Percentiles rank a stretch among this genome's conserved stretches.
Evolutionary conservation across 2,888 invertebrate species (phyloP).

Genomic region (Anodontia alba): DNA sequence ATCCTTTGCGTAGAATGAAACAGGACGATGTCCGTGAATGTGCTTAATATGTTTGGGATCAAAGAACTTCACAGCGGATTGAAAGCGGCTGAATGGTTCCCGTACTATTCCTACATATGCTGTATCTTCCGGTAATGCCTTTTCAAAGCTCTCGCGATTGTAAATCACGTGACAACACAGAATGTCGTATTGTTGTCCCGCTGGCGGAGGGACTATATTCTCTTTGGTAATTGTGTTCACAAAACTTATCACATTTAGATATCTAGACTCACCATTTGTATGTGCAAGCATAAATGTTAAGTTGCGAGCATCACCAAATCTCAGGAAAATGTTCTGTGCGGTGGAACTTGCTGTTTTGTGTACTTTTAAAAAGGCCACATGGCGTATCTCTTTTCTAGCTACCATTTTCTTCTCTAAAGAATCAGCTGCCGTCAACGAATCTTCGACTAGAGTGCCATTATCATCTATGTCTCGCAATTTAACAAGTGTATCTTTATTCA

Average conservation of each 20-base stretch:
- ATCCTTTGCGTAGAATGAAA: slow-evolving; percentile 56
- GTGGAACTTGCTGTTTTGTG: slow-evolving; percentile 71
- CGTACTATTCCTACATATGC: slow-evolving; percentile 65
- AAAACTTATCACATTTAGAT: slow-evolving; percentile 60
- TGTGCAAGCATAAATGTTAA: slow-evolving; percentile 62
- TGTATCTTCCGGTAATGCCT: slow-evolving; percentile 62
- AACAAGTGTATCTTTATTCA: no score
- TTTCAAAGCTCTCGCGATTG: slow-evolving; percentile 46
- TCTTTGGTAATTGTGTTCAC: slow-evolving; percentile 34
- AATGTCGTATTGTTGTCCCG: slow-evolving; percentile 62
- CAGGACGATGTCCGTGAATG: slow-evolving; percentile 37
- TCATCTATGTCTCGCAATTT: no score
- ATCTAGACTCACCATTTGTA: slow-evolving; percentile 44
- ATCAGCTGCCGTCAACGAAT: background rate
- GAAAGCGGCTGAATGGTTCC: slow-evolving; percentile 65
- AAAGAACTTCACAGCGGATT: slow-evolving; percentile 63
- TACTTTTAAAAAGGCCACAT: slow-evolving; percentile 68
- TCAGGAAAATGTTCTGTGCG: slow-evolving; percentile 64
- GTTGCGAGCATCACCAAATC: slow-evolving; percentile 63
- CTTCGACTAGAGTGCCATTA: background rate
- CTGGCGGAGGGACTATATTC: slow-evolving; percentile 56
- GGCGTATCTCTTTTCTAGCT: slow-evolving; percentile 13
- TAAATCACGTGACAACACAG: slow-evolving; percentile 72
- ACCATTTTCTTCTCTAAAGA: background rate
- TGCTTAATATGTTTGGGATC: slow-evolving; percentile 46